A percentile compares a stretch with the other conserved stretches of the same genome.
phyloP scores from a whole-genome alignment of 2,888 invertebrate species.

The Polydrusus pterygomalis region DNA sequence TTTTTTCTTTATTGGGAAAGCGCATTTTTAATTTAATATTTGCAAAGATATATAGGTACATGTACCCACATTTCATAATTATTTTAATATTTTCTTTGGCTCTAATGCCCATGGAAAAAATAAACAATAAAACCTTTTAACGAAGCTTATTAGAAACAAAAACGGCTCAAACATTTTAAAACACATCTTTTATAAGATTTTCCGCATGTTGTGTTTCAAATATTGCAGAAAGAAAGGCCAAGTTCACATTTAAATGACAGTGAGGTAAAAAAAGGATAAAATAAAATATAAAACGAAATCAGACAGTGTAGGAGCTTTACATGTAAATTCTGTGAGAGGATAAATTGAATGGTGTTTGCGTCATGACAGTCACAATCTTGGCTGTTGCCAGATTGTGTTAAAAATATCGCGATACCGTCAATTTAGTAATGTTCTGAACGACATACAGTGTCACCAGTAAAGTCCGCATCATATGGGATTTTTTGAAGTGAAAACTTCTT shows the following conservation, averaged over 20 bases:
- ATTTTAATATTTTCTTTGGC: neutral
- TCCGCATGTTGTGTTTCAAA: constrained; percentile 35
- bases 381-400: too few relatives aligned
- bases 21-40: too few relatives aligned
- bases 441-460: too few relatives aligned
- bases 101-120: neutral
- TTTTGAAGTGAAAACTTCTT: too few relatives aligned
- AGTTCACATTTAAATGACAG: constrained; percentile 42
- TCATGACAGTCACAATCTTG: neutral
- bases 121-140: constrained; percentile 9
- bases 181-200: constrained; percentile 30
- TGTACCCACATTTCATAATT: neutral
- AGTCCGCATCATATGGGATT: too few relatives aligned
- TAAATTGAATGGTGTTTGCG: constrained; percentile 19
- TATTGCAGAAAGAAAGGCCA: constrained; percentile 41
- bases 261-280: constrained; percentile 34
- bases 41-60: too few relatives aligned
- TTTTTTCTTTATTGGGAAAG: too few relatives aligned
- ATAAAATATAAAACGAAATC: constrained; percentile 42
- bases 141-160: constrained; percentile 17
- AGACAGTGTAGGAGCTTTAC: constrained; percentile 47
- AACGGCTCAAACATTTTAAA: constrained; percentile 21
- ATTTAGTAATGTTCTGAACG: too few relatives aligned
- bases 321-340: constrained; percentile 36
- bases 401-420: too few relatives aligned